Evolutionary conservation across 2,888 invertebrate genomes (phyloP), one percentile per base, ranked within the genome.

Genomic region (Agriopis leucophaearia): DNA sequence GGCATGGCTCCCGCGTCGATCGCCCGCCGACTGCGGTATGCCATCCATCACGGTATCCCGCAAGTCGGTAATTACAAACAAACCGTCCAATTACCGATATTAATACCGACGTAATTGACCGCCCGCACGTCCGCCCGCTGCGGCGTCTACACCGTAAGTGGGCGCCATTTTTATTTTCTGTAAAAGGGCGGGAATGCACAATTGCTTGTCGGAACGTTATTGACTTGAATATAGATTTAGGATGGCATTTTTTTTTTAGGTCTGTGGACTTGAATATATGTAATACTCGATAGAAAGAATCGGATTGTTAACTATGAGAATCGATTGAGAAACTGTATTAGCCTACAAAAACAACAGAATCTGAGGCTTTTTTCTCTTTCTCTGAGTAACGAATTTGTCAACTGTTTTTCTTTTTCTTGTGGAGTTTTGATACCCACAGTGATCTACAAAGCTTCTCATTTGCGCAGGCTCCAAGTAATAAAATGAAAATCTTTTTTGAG

Each of bases 131-230:
- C 74, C 74, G 70, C 72, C 50, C 69, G 70, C 70, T 63, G 62
- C 67, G 70, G 57, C 62, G 69, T 63, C 18, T 60, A 15, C 15
- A 40, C 18, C 2, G 63, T 64, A 57, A 75, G 70, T 77, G 71
- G 35, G 64, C 74, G 70, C 75, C 75, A 75, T 75, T 72, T 75
- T 77, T 77, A 64, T 73, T 73, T 42, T 74, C 76, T 68, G 60
- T 72, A 72, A 68, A 76, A 66, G 74, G 74, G 59, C 58, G 15
- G 60, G 66, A 36, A 44, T 59, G 50, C 7, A 12, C 50, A 52
- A 68, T 70, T 67, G 64, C 56, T 59, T 58, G 66, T 69, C 61
- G 63, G 56, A 68, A 55, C 13, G 36, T 36, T 66, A 64, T 61
- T 69, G 57, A 35, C 63, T 59, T 50, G 64, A 51, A 56, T n/a